A percentile compares a stretch with the other conserved stretches of the same genome.
These are phyloP conservation scores for Chondrilla cf. caribensis DNA, from an alignment of 37 sponge, comb jelly and placozoan genomes.

Conservation along the genomic window DNA sequence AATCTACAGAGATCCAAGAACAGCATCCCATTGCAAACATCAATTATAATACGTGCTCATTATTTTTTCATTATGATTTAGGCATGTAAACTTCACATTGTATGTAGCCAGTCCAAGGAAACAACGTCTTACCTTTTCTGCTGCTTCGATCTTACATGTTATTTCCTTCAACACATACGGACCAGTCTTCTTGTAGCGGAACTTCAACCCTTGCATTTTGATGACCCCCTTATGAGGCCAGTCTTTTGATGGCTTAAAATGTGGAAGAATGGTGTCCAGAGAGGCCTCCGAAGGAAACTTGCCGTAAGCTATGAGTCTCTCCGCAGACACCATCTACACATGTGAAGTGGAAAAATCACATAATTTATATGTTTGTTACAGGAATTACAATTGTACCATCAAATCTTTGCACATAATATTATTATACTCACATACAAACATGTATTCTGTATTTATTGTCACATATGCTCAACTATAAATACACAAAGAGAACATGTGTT, in stretches of 20 bases:
- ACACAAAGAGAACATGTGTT: no score
- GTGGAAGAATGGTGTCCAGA: constrained; percentile 29
- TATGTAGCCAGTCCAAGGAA: no score
- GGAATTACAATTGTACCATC: no score
- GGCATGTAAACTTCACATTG: no score
- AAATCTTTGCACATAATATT: no score
- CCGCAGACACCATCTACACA: constrained; percentile 73
- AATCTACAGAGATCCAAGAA: constrained; percentile 62
- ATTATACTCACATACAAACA: no score
- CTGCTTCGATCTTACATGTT: constrained; percentile 31
- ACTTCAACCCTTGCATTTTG: constrained; percentile 32
- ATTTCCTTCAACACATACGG: constrained; percentile 66
- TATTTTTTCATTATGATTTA: no score
- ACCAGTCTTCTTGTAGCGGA: constrained; percentile 31
- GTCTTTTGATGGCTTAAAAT: constrained; percentile 36
- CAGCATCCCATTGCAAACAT: no score
- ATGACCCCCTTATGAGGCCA: constrained; percentile 71
- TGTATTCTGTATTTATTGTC: not conserved
- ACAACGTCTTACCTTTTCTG: constrained; percentile 58
- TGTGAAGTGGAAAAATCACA: not conserved
- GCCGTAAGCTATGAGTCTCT: constrained; percentile 63
- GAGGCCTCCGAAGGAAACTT: constrained; percentile 48
- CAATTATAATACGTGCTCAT: no score
- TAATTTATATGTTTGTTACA: not conserved
- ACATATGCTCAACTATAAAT: no score